Evolutionary conservation across 2,888 invertebrate genomes (phyloP).

Genomic region (Hirtodrosophila alboralis): DNA sequence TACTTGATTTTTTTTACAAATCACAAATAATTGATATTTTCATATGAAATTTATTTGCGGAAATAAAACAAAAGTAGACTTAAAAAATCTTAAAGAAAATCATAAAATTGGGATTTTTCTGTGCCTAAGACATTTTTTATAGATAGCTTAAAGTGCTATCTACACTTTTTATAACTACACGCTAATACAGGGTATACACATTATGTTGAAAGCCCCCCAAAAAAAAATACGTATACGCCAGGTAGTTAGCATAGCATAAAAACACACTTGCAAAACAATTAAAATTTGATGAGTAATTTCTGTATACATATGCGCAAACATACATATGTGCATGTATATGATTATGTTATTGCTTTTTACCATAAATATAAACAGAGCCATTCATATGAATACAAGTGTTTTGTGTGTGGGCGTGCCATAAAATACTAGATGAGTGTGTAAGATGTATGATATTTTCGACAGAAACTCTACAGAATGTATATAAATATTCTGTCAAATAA

Average conservation of each 20-base stretch:
- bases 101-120: too few relatives aligned
- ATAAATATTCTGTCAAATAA: not conserved
- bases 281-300: slow-evolving; percentile 68
- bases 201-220: slow-evolving; percentile 7
- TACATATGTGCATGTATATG: slow-evolving; percentile 11
- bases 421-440: slow-evolving; percentile 32
- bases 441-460: slow-evolving; percentile 36
- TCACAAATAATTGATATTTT: too few relatives aligned
- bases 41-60: too few relatives aligned
- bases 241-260: slow-evolving; percentile 48
- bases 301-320: slow-evolving; percentile 7
- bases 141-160: too few relatives aligned
- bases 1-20: too few relatives aligned
- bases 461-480: slow-evolving; percentile 4
- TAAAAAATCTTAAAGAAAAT: too few relatives aligned
- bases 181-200: not conserved
- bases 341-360: slow-evolving; percentile 37
- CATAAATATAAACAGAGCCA: slow-evolving; percentile 46
- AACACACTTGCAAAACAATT: slow-evolving; percentile 68
- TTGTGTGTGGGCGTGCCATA: slow-evolving; percentile 36
- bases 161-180: too few relatives aligned
- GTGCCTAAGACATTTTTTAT: too few relatives aligned
- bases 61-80: too few relatives aligned
- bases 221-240: slow-evolving; percentile 47
- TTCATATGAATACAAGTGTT: slow-evolving; percentile 10